phyloP scores from a whole-genome alignment of 2,888 invertebrate species.

The Drosophila demipolita region DNA sequence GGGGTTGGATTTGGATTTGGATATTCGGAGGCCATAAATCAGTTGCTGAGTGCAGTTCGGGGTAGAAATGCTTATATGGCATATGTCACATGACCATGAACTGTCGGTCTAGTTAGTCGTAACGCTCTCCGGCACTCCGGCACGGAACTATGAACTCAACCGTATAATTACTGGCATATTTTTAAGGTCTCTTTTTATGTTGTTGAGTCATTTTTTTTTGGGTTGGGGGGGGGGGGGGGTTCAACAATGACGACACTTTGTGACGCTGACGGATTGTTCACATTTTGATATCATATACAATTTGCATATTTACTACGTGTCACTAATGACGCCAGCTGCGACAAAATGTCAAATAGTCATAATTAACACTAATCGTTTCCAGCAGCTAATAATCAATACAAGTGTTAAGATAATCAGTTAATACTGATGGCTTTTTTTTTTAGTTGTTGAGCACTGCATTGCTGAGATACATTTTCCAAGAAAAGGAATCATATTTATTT shows the following conservation, averaged over 20 bases:
- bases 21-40: slow-evolving; percentile 45
- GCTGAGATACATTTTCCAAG: background rate
- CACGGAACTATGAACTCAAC: slow-evolving; percentile 48
- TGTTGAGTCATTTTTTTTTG: background rate
- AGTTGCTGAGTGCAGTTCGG: slow-evolving; percentile 47
- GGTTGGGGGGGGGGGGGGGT: background rate
- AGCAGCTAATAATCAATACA: slow-evolving; percentile 40
- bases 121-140: background rate
- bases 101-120: slow-evolving; percentile 44
- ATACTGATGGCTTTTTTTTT: background rate
- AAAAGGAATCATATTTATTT: background rate
- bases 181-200: slow-evolving; percentile 2
- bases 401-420: slow-evolving; percentile 14
- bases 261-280: slow-evolving; percentile 10
- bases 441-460: background rate
- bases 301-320: background rate
- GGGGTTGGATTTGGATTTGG: background rate
- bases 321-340: slow-evolving; percentile 34
- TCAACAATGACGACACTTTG: slow-evolving; percentile 36
- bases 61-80: slow-evolving; percentile 39
- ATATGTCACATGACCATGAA: slow-evolving; percentile 61
- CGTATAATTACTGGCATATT: slow-evolving; percentile 20
- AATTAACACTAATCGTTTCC: slow-evolving; percentile 3
- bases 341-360: slow-evolving; percentile 13
- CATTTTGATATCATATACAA: slow-evolving; percentile 14